Evolutionary conservation across 2,113 vertebrate genomes (phyloP), one percentile per base, ranked within the genome.

Genomic region (Mesitornis unicolor): DNA sequence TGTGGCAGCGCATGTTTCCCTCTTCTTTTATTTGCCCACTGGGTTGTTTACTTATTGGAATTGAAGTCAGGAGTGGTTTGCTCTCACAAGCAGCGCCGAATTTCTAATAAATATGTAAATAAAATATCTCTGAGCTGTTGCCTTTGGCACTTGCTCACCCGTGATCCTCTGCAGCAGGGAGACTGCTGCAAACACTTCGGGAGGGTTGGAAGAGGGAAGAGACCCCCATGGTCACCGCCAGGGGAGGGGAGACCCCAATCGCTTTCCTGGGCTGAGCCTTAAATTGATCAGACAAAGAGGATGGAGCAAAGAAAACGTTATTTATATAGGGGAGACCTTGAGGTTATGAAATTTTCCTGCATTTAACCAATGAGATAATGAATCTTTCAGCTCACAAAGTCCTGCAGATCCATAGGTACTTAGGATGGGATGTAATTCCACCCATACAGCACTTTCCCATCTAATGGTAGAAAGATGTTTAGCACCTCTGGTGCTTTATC

Each of bases 101-200:
- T 98, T 98, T 98, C 97, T 98, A 99, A 99, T 98, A 98, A 98
- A 98, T 98, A 98, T 98, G 98, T 98, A 98, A 98, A 98, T 98
- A 98, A 96, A 25, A 20, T 45, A 83, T 98, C 96, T 97, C 54
- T 94, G 90, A 70, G 96, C 97, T 67, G 68, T 77, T 97, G 96
- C 97, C 96, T 87, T 78, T 11, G 93, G 97, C 93, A 4, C 69
- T 78, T 33, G 80, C 84, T 92, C 91, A 63, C 86, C 13, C 43
- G 7, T 89, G 93, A 47, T 76, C 90, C 56, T 76, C 70, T n/a
- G 57, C 60, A 92, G 95, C 8, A 91, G 91, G 77, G 43, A 7
- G n/a, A 63, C 87, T 95, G 94, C 80, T 95, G 92, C n/a, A 93
- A 94, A 22, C 73, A 77, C 91, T n/a, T n/a, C n/a, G n/a, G n/a